Evolutionary conservation across 1,140 invertebrate genomes (phyloP), one percentile per base, ranked within the genome.

Genomic region (Rhagoletis pomonella): DNA sequence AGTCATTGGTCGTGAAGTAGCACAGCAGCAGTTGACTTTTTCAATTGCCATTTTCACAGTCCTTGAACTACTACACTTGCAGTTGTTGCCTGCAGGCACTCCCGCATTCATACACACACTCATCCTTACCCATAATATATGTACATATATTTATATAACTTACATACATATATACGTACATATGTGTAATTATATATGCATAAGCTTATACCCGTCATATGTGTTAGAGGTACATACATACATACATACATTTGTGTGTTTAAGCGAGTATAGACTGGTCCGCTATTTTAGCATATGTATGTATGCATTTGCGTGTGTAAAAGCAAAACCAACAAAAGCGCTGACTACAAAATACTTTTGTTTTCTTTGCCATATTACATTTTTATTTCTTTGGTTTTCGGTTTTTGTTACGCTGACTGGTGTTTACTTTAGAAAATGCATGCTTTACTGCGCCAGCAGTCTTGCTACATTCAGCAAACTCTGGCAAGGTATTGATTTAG

Each of bases 51-150:
- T 81, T 81, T 81, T 81, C 73, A 81, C 73, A 81, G 47, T 81
- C 73, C 73, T 81, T 81, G 73, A 81, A 81, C 73, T 81, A 81
- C 73, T 81, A 81, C 73, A 81, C 73, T 81, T 81, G 73, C 73
- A 44, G 67, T 44, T 47, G 67, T 42, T 73, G 67, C 67, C 17
- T 14, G 14, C 67, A 47, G 7, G 14, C 42, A n/a, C 44, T 42
- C 14, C 9, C 69, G 42, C 3, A 73, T 44, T 14, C 9, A 73
- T 17, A 73, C 42, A 47, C 42, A 47, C 39, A 47, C 6, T 47
- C 6, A 17, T 12, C 10, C 5, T 55, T 55, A 55, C 6, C 50
- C 55, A 10, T 44, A 73, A 69, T 19, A 47, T 73, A 55, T 42
- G 42, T 19, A 69, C 64, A 42, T 69, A 47, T 44, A 50, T 10